Conservation (phyloP, 92 coral and sea anemone genomes). For the Paragorgia papillata region DNA sequence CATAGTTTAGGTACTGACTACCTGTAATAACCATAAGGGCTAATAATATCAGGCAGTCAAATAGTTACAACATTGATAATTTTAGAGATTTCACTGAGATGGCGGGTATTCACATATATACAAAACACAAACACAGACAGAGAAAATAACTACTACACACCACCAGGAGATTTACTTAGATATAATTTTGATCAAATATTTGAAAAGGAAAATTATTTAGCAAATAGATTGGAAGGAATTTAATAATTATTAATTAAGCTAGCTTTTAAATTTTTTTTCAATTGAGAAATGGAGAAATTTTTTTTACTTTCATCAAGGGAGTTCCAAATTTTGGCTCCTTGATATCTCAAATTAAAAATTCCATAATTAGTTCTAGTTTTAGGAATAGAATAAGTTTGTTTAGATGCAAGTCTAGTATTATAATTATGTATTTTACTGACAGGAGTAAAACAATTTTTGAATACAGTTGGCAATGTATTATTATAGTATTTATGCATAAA, state of each 20-base stretch:
- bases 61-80: slow-evolving; percentile 19
- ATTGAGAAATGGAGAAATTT: too few relatives aligned
- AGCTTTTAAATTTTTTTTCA: too few relatives aligned
- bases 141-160: too few relatives aligned
- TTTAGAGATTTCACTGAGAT: too few relatives aligned
- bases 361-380: slow-evolving; percentile 4
- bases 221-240: too few relatives aligned
- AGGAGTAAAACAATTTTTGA: slow-evolving; percentile 18
- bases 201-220: too few relatives aligned
- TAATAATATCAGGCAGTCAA: slow-evolving; percentile 22
- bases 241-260: too few relatives aligned
- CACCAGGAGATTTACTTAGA: too few relatives aligned
- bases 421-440: background rate
- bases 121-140: too few relatives aligned
- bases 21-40: slow-evolving; percentile 32
- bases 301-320: slow-evolving; percentile 21
- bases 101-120: too few relatives aligned
- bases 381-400: background rate
- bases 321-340: slow-evolving; percentile 33
- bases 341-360: slow-evolving; percentile 26
- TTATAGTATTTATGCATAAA: slow-evolving; percentile 21
- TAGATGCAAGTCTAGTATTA: background rate
- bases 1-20: too few relatives aligned
- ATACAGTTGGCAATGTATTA: slow-evolving; percentile 14
- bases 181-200: too few relatives aligned